Conservation (phyloP, 2,797 vertebrate species). For the Denticeps clupeoides region DNA sequence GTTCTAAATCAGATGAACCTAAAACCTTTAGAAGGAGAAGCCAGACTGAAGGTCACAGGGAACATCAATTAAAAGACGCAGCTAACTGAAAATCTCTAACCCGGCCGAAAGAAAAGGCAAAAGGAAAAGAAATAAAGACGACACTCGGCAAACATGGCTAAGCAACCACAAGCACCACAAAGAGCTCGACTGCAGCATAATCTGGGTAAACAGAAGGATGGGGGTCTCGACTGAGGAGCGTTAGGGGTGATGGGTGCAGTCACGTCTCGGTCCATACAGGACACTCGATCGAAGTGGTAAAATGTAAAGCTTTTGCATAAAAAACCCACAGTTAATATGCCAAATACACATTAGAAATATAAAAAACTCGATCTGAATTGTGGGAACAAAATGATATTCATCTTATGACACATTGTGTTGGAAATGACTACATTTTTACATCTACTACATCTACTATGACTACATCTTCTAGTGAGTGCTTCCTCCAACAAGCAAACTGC, state of each 20-base stretch:
- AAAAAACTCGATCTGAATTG: no score
- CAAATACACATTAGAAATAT: no score
- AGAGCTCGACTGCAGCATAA: slow-evolving; percentile 59
- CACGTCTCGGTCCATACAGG: background rate
- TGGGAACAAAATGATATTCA: no score
- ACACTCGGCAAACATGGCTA: slow-evolving; percentile 44
- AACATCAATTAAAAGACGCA: slow-evolving; percentile 50
- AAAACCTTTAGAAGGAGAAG: slow-evolving; percentile 45
- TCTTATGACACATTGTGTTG: no score
- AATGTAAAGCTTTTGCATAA: no score
- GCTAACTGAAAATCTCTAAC: slow-evolving; percentile 53
- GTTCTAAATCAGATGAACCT: slow-evolving; percentile 32
- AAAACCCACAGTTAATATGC: no score
- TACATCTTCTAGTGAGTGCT: no score
- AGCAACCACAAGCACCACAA: slow-evolving; percentile 50
- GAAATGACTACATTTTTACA: no score
- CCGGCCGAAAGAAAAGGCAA: slow-evolving; percentile 42
- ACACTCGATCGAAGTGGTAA: background rate
- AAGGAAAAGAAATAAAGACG: slow-evolving; percentile 30
- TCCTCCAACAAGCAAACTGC: no score
- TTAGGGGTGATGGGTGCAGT: slow-evolving; percentile 43
- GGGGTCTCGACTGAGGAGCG: slow-evolving; percentile 25
- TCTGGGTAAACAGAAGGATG: slow-evolving; percentile 52
- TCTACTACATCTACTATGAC: no score
- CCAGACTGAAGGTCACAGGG: slow-evolving; percentile 52